phyloP scores from a whole-genome alignment of 2,888 invertebrate genomes.

The Dynastes tityus region DNA sequence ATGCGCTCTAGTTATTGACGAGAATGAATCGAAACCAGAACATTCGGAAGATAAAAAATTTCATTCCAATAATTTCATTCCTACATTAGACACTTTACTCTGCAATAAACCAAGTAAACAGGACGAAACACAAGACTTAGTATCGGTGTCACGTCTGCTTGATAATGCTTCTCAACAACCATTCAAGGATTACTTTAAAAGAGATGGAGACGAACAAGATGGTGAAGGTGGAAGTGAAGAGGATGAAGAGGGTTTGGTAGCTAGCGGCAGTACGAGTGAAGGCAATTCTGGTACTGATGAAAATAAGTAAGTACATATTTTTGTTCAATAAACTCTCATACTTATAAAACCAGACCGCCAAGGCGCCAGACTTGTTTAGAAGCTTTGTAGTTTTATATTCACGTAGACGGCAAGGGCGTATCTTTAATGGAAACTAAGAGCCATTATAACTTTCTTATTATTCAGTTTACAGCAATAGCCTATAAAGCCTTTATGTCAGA shows the following conservation, averaged over 20 bases:
- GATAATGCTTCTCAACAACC: constrained; percentile 81
- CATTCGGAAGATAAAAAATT: constrained; percentile 56
- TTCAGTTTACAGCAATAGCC: too few relatives aligned
- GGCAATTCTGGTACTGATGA: constrained; percentile 90
- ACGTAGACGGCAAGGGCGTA: too few relatives aligned
- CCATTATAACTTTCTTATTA: too few relatives aligned
- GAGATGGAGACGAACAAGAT: constrained; percentile 71
- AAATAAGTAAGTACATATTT: constrained; percentile 74
- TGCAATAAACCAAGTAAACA: constrained; percentile 59
- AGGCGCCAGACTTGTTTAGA: too few relatives aligned
- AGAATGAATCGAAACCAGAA: constrained; percentile 70
- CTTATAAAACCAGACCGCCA: too few relatives aligned
- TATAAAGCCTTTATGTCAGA: too few relatives aligned
- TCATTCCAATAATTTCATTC: constrained; percentile 47
- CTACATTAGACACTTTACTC: constrained; percentile 58
- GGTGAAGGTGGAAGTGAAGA: constrained; percentile 73
- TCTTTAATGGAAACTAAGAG: too few relatives aligned
- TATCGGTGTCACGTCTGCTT: constrained; percentile 83
- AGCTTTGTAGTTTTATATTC: too few relatives aligned
- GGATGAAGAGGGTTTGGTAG: constrained; percentile 86
- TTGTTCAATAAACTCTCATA: too few relatives aligned
- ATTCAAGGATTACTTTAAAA: constrained; percentile 79
- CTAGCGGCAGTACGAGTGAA: constrained; percentile 85
- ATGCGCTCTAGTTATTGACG: constrained; percentile 78
- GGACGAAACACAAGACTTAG: constrained; percentile 79